These are phyloP conservation scores for Neotoma lepida DNA, from an alignment of 2,113 vertebrate genomes.

Conservation along the genomic window DNA sequence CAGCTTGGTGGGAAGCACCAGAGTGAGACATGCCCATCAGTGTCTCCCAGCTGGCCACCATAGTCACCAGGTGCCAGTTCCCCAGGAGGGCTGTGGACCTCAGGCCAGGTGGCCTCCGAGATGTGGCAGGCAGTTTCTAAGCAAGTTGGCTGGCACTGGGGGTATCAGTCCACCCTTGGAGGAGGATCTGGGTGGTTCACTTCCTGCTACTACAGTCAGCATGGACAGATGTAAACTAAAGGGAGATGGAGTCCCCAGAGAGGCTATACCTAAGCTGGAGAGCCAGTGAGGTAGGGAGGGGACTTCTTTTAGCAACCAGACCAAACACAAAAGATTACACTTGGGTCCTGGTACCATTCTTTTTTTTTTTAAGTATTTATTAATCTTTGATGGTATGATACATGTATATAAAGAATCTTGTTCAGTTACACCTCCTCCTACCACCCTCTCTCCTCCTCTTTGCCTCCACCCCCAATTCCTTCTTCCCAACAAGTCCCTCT, in stretches of 20 bases:
- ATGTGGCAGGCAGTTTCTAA: not conserved
- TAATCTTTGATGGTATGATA: not conserved
- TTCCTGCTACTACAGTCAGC: not conserved
- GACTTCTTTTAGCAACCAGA: not conserved
- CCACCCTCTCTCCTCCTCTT: not conserved
- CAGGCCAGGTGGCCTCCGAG: not conserved
- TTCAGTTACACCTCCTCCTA: not conserved
- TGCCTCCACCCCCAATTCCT: not conserved
- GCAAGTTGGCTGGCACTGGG: not conserved
- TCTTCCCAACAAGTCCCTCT: not conserved
- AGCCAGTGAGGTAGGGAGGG: no score
- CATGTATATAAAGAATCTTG: rapidly evolving
- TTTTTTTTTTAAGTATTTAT: not conserved
- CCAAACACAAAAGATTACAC: not conserved
- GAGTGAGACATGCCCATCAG: not conserved
- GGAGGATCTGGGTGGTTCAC: no score
- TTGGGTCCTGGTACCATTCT: not conserved
- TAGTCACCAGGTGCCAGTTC: not conserved
- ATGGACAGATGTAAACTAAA: not conserved
- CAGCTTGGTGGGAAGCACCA: not conserved
- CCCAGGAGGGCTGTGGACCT: not conserved
- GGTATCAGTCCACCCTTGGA: not conserved
- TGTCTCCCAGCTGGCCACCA: not conserved
- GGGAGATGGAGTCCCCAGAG: not conserved
- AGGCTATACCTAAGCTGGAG: not conserved